Base-by-base conservation (phyloP, 2,888 invertebrate genomes). In the Papilio demoleus region DNA sequence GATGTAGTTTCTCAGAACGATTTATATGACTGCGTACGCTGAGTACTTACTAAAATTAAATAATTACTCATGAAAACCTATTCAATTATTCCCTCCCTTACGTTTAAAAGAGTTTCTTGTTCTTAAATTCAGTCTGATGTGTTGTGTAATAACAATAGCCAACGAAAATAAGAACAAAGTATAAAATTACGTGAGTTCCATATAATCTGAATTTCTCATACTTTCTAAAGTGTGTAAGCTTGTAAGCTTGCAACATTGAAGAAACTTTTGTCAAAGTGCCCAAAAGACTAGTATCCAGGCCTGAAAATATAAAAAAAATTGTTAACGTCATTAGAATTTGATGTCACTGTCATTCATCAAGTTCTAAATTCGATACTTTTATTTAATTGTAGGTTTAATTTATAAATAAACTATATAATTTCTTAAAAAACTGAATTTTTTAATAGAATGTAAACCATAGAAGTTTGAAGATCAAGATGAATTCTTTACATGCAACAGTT, bases 401-500 rank as follows among this genome's bases (percentile, higher is more conserved):
- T 59, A 38, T 14, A 38, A 34, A 17, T 58, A 34, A 59, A 38
- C 22, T 34, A 6, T 40, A 60, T 19, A 60, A 22, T 5, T 24
- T 8, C 1, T 1, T 11, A 8, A 9, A 17, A n/a, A 40, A 19
- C 19, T 40, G 27, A 56, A 27, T 14, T 19, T 27, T 31, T 2
- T 40, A 4, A 14, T 45, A 65, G 42, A 36, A 65, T 65, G 45
- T 65, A n/a, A 60, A 27, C 12, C 12, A 17, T 5, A 34, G 36
- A 12, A 53, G 11, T 8, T 38, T 47, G 53, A 11, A n/a, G 38
- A 73, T 47, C 40, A 85, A 81, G 79, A 86, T 91, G 82, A 90
- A 88, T 74, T 86, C 88, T 38, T 74, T 90, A 69, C 87, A 87
- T 6, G 87, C 83, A 62, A 83, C 87, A 62, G 82, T 84, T 62